phyloP scores from a whole-genome alignment of 2,888 invertebrate genomes.

The Eumerus sabulonum region DNA sequence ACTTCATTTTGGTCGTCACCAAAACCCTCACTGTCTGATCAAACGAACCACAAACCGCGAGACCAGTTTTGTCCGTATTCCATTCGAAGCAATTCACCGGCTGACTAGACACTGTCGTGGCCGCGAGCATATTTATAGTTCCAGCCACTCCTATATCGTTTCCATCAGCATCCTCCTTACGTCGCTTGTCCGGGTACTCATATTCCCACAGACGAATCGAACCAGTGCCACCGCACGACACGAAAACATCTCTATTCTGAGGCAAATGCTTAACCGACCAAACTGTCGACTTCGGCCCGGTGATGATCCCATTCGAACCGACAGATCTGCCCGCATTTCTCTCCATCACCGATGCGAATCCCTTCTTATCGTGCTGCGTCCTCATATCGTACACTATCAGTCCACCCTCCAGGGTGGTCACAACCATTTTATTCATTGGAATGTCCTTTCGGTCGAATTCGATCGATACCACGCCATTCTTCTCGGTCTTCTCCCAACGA shows the following conservation, averaged over 20 bases:
- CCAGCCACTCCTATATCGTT: conserved; percentile 88
- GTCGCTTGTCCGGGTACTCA: conserved; percentile 90
- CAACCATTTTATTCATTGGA: conserved; percentile 95
- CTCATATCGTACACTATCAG: conserved; percentile 93
- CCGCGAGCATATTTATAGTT: conserved; percentile 87
- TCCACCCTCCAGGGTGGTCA: conserved; percentile 94
- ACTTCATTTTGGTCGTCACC: conserved; percentile 92
- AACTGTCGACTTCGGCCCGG: conserved; percentile 89
- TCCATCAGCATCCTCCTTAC: conserved; percentile 85
- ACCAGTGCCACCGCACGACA: conserved; percentile 94
- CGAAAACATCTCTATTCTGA: conserved; percentile 95
- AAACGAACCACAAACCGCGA: conserved; percentile 93
- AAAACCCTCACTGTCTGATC: conserved; percentile 93
- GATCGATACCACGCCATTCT: conserved; percentile 92
- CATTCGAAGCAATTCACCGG: conserved; percentile 95
- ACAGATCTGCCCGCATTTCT: conserved; percentile 78
- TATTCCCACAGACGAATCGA: conserved; percentile 97
- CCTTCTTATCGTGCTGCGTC: conserved; percentile 92
- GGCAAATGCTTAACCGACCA: conserved; percentile 94
- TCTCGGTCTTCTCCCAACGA: conserved; percentile 94
- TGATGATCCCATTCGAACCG: conserved; percentile 78
- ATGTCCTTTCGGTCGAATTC: conserved; percentile 97
- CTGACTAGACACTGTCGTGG: conserved; percentile 89
- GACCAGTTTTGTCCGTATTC: conserved; percentile 93
- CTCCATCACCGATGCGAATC: conserved; percentile 85